Base-by-base conservation (phyloP, 2,113 vertebrate species). In the Cariama cristata region DNA sequence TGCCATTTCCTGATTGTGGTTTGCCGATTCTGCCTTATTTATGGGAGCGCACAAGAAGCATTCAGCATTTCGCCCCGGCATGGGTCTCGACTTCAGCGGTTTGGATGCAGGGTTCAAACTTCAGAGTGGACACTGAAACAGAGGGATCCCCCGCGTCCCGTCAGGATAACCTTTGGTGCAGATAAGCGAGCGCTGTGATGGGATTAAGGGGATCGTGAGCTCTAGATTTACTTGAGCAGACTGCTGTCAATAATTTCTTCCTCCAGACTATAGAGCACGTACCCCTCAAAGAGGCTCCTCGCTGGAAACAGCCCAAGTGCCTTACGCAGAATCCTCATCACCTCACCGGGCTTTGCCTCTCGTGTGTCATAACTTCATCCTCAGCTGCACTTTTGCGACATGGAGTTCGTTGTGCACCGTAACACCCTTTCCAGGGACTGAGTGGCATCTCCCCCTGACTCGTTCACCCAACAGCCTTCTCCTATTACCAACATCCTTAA, bases 301-400 rank as follows among this genome's bases (percentile, higher is more conserved):
- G 0, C 47, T 86, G 56, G 56, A 59, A 77, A n/a, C 26, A 33
- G 44, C 50, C 23, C 23, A 21, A 72, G 59, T 38, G 38, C 38
- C 32, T 35, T 5, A 8, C 0, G 7, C 58, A 80, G 75, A 58
- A 45, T n/a, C 45, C 68, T 69, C 59, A 33, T 7, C 72, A 13
- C 24, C 38, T 74, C 0, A 0, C 55, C 1, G 3, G 56, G 49
- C 44, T 76, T 68, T 0, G 0, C 68, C 38, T 64, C 33, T 33
- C 4, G 23, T 1, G 19, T 10, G 24, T 8, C 66, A 2, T 3
- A n/a, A 24, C 28, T 20, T 77, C 50, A 81, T 47, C 44, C 56
- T 74, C 13, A 3, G 49, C 67, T 40, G 44, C 19, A 6, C 66
- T 50, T 62, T 8, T 16, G 58, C 17, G 8, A 50, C 63, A 56